Evolutionary conservation across 2,888 invertebrate species (phyloP).

Genomic region (Andrena hattorfiana): DNA sequence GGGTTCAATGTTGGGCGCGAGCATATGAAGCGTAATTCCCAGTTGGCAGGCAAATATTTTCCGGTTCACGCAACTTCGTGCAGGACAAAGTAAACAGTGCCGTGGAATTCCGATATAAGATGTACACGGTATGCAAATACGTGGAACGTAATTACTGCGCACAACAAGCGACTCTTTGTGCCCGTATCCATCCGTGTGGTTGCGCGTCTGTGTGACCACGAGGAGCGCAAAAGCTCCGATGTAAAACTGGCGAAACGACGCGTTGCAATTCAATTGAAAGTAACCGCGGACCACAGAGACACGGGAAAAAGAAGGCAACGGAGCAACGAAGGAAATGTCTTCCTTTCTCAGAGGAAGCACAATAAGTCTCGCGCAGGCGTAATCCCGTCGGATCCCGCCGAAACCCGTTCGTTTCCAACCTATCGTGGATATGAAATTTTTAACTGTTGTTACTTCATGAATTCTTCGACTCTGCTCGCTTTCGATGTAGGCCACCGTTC

Average conservation of each 20-base stretch:
- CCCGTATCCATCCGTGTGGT: background rate
- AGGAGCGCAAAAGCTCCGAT: background rate
- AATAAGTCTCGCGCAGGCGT: constrained; percentile 22
- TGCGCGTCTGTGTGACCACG: background rate
- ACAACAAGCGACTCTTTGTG: background rate
- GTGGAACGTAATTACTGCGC: constrained; percentile 33
- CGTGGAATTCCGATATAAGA: constrained; percentile 40
- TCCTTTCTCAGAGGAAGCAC: constrained; percentile 11
- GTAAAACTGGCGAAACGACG: constrained; percentile 5
- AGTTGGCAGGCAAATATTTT: constrained; percentile 26
- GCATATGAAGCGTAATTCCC: constrained; percentile 22
- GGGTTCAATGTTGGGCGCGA: background rate
- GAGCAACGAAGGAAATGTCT: constrained; percentile 17
- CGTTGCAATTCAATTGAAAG: constrained; percentile 27
- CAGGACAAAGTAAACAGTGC: constrained; percentile 3
- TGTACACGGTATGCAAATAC: constrained; percentile 24
- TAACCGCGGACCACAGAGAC: background rate
- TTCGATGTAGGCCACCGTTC: background rate
- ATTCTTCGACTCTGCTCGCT: background rate
- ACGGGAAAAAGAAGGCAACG: background rate
- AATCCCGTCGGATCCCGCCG: constrained; percentile 13
- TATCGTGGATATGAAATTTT: constrained; percentile 33
- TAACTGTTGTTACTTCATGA: constrained; percentile 7
- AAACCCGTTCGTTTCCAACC: background rate
- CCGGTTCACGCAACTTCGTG: constrained; percentile 4